Conservation (phyloP, 2,797 vertebrate species). For the Gephyroberyx darwinii region DNA sequence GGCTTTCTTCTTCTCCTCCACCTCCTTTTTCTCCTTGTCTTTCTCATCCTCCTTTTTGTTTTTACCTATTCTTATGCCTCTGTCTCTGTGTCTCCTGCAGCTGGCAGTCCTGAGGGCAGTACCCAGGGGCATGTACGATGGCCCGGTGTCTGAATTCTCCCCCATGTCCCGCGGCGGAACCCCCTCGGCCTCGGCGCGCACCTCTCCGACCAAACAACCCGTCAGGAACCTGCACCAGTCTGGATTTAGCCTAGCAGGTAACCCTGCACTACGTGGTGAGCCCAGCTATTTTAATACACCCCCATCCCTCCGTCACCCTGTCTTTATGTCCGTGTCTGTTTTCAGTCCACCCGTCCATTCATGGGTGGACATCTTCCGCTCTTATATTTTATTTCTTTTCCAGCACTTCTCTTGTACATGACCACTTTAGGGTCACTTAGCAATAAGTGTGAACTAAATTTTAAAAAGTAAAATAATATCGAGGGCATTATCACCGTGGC, state of each 20-base stretch:
- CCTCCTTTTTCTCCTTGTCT: not conserved
- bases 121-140: slow-evolving; percentile 95
- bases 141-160: slow-evolving; percentile 93
- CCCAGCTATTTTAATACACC: slow-evolving; percentile 43
- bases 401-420: too few species aligned
- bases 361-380: not conserved
- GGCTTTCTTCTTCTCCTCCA: not conserved
- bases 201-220: slow-evolving; percentile 92
- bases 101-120: slow-evolving; percentile 93
- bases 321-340: slow-evolving; percentile 11
- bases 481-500: slow-evolving; percentile 4
- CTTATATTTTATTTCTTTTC: too few species aligned
- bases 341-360: too few species aligned
- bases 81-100: slow-evolving; percentile 70
- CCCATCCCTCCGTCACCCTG: not conserved
- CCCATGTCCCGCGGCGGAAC: slow-evolving; percentile 92
- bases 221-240: slow-evolving; percentile 97
- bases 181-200: slow-evolving; percentile 90
- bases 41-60: not conserved
- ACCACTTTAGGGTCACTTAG: too few species aligned
- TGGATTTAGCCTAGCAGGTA: slow-evolving; percentile 95
- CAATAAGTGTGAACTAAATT: too few species aligned
- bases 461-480: not conserved
- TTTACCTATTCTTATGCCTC: too few species aligned
- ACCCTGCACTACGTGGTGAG: slow-evolving; percentile 73